Percentiles rank a stretch among this genome's conserved stretches.
phyloP scores from a whole-genome alignment of 2,113 vertebrate genomes.

The Heptranchias perlo region DNA sequence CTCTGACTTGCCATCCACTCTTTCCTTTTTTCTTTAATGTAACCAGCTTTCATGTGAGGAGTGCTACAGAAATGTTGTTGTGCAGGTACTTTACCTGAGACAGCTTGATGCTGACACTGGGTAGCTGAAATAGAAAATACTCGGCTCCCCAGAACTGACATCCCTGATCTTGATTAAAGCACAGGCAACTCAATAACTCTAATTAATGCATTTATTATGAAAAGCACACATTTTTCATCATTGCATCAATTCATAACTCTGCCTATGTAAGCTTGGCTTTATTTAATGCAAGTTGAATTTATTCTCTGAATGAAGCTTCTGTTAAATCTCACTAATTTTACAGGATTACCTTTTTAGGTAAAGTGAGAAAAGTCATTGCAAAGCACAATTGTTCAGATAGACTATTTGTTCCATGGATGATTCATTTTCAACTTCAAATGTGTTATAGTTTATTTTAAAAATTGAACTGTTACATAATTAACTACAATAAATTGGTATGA shows the following conservation, averaged over 20 bases:
- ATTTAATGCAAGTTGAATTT: background rate
- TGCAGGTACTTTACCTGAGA: background rate
- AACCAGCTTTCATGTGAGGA: background rate
- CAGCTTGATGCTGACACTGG: background rate
- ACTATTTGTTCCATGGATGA: background rate
- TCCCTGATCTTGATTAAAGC: background rate
- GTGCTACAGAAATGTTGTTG: background rate
- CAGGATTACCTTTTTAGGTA: background rate
- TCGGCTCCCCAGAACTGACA: background rate
- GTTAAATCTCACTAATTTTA: background rate
- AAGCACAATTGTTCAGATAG: background rate
- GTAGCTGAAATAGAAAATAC: background rate
- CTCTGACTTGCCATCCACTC: background rate
- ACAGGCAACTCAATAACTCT: background rate
- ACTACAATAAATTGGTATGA: background rate
- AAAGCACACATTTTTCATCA: background rate
- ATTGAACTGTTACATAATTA: background rate
- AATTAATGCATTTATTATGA: background rate
- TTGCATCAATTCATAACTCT: background rate
- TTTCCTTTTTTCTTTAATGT: background rate
- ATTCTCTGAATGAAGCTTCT: background rate
- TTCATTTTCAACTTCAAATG: background rate
- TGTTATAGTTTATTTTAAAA: background rate
- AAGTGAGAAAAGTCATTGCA: background rate
- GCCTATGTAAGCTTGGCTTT: background rate